These are phyloP conservation scores for Camponotus vicinus DNA, from an alignment of 1,140 invertebrate genomes.

Conservation along the genomic window DNA sequence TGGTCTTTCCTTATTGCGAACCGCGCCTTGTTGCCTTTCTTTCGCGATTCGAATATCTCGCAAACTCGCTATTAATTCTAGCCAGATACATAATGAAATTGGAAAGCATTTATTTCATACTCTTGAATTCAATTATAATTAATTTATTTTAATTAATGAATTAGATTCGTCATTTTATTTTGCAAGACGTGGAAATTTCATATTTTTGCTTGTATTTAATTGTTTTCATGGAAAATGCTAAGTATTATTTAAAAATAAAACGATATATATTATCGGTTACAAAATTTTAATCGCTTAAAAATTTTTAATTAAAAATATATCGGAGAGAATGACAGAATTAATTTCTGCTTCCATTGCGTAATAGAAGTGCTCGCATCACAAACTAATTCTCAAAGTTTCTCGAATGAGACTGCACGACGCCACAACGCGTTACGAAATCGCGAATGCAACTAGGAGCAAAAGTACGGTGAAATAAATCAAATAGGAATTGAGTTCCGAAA, in stretches of 20 bases:
- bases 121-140: too few species aligned
- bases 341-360: background rate
- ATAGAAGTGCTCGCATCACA: background rate
- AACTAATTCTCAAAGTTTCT: conserved; percentile 7
- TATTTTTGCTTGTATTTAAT: background rate
- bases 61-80: too few species aligned
- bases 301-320: conserved; percentile 8
- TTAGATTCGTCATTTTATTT: background rate
- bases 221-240: background rate
- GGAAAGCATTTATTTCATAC: background rate
- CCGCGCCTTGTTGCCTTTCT: conserved; percentile 59
- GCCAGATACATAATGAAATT: background rate
- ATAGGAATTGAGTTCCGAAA: background rate
- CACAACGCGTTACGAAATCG: conserved; percentile 15
- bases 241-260: background rate
- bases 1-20: conserved; percentile 65
- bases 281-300: background rate
- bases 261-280: background rate
- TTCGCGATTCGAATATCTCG: background rate
- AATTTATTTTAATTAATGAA: background rate
- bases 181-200: background rate
- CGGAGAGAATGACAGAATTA: background rate
- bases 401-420: background rate
- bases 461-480: conserved; percentile 9
- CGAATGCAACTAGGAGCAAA: background rate